These are phyloP conservation scores for Drosophila burlai DNA, from an alignment of 1,140 invertebrate species.

Conservation along the genomic window DNA sequence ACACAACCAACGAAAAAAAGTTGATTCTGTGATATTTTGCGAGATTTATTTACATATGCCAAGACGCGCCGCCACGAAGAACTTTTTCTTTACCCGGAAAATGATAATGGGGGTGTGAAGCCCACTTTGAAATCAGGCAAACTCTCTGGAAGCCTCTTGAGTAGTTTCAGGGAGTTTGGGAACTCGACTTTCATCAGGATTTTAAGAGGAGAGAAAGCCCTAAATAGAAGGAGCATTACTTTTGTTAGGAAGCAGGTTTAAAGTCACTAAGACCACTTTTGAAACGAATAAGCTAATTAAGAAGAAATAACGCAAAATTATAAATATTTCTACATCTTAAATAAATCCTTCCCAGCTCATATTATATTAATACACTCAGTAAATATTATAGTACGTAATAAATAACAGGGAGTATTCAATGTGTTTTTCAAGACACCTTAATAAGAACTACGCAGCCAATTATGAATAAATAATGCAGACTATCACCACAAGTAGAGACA, in stretches of 20 bases:
- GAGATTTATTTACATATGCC: constrained; percentile 79
- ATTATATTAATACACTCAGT: background rate
- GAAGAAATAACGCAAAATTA: too few relatives aligned
- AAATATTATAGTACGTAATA: background rate
- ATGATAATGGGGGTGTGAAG: constrained; percentile 15
- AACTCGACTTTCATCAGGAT: background rate
- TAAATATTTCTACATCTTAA: background rate
- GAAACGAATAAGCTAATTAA: background rate
- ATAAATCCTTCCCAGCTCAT: background rate
- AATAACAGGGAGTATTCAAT: background rate
- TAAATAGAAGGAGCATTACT: background rate
- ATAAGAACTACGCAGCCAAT: background rate
- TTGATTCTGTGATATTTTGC: constrained; percentile 68
- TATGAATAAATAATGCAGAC: constrained; percentile 13
- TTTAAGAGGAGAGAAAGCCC: background rate
- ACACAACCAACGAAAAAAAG: constrained; percentile 39
- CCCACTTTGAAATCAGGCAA: constrained; percentile 12
- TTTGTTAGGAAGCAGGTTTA: background rate
- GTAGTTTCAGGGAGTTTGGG: constrained; percentile 22
- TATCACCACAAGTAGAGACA: constrained; percentile 4
- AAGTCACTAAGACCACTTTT: background rate
- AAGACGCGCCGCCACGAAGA: constrained; percentile 53
- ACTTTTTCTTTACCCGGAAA: constrained; percentile 51
- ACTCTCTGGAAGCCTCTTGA: constrained; percentile 23
- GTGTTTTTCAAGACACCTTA: constrained; percentile 1